Conservation (phyloP, 2,888 invertebrate genomes). For the Drosophila putrida region DNA sequence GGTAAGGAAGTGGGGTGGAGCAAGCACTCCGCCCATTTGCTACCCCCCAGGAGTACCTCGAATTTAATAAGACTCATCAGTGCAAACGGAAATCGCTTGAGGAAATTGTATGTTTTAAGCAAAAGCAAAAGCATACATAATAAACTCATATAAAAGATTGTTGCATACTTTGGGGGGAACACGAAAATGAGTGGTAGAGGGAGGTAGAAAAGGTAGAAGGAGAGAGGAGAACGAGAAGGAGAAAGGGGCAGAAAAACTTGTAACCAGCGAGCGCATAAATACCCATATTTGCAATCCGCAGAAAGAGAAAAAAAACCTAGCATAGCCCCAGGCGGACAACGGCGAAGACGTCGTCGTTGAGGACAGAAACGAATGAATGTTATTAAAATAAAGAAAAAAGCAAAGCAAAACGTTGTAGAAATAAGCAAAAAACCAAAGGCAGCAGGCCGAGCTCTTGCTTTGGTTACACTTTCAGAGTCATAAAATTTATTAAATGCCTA, state of each 20-base stretch:
- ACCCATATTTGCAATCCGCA: constrained; percentile 68
- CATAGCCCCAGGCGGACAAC: constrained; percentile 64
- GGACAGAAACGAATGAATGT: constrained; percentile 60
- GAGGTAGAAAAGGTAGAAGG: background rate
- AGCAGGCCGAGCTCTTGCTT: constrained; percentile 12
- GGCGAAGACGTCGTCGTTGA: constrained; percentile 42
- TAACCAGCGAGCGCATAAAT: constrained; percentile 54
- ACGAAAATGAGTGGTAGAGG: constrained; percentile 4
- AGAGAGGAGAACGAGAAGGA: background rate
- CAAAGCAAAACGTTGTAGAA: constrained; percentile 23
- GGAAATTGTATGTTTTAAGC: constrained; percentile 82
- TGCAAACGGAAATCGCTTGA: constrained; percentile 80
- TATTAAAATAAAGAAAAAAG: constrained; percentile 59
- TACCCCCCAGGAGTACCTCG: constrained; percentile 18
- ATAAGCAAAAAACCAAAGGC: constrained; percentile 29
- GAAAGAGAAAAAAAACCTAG: constrained; percentile 32
- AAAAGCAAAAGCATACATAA: constrained; percentile 74
- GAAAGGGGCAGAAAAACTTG: constrained; percentile 24
- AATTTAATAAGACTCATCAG: constrained; percentile 81
- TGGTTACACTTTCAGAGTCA: constrained; percentile 46
- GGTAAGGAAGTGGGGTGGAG: background rate
- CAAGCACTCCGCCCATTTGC: background rate
- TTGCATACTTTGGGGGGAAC: constrained; percentile 58
- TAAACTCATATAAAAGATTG: constrained; percentile 82
- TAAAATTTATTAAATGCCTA: constrained; percentile 80